phyloP scores from a whole-genome alignment of 2,113 vertebrate genomes.

The Lepisosteus osseus region DNA sequence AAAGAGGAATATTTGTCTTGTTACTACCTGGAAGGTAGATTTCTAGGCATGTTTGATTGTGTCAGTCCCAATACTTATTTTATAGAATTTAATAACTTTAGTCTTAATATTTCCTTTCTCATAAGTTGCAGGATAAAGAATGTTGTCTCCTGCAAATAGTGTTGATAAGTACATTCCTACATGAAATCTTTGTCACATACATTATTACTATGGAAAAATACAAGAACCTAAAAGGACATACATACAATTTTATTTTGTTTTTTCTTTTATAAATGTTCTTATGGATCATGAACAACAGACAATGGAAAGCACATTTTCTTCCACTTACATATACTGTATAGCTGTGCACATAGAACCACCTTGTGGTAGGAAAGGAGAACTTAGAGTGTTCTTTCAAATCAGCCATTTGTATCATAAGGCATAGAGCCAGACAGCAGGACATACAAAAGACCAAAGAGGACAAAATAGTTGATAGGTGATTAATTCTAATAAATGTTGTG shows the following conservation, averaged over 20 bases:
- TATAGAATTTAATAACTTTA: no score
- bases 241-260: not conserved
- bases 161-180: not conserved
- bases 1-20: no score
- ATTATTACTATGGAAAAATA: not conserved
- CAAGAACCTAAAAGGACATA: not conserved
- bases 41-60: no score
- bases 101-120: no score
- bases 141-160: not conserved
- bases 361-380: constrained; percentile 7
- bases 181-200: not conserved
- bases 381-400: not conserved
- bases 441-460: no score
- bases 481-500: no score
- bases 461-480: no score
- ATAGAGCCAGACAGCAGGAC: no score
- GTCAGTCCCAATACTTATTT: no score
- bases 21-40: no score
- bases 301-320: not conserved
- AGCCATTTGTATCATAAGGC: not conserved
- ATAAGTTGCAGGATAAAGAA: not conserved
- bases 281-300: not conserved
- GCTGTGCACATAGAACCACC: constrained; percentile 23
- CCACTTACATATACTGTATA: constrained; percentile 1
- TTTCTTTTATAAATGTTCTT: not conserved